Percentiles rank a stretch among this genome's conserved stretches.
These are phyloP conservation scores for Cryptus armator DNA, from an alignment of 2,888 invertebrate genomes.

Conservation along the genomic window DNA sequence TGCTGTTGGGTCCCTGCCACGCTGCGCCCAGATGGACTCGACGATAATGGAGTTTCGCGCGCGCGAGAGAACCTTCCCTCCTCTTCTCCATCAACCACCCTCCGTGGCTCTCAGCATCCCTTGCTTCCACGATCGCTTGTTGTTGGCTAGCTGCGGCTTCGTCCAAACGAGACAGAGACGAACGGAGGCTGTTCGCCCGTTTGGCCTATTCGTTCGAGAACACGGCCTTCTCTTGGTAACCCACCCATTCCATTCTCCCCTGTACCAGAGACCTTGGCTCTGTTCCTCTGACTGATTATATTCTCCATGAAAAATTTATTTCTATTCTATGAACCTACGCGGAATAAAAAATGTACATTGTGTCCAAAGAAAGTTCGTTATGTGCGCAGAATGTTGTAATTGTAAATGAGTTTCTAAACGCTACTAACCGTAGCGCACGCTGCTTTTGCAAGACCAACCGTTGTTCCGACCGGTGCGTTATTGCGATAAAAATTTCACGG, in stretches of 20 bases:
- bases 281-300: slow-evolving; percentile 19
- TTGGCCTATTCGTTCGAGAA: slow-evolving; percentile 15
- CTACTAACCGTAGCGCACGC: neutral
- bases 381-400: neutral
- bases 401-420: neutral
- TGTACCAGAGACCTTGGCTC: slow-evolving; percentile 29
- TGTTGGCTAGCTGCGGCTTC: slow-evolving; percentile 42
- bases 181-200: slow-evolving; percentile 33
- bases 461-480: slow-evolving; percentile 2
- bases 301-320: slow-evolving; percentile 3
- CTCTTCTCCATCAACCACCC: slow-evolving; percentile 45
- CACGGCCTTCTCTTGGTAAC: neutral
- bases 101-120: slow-evolving; percentile 13
- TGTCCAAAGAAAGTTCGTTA: neutral
- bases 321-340: neutral
- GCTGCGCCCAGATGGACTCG: slow-evolving; percentile 65
- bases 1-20: slow-evolving; percentile 38
- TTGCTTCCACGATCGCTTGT: slow-evolving; percentile 24
- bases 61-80: slow-evolving; percentile 33
- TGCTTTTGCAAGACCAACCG: neutral
- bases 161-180: slow-evolving; percentile 66
- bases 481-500: slow-evolving; percentile 1
- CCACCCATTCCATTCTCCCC: slow-evolving; percentile 23
- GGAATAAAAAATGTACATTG: neutral
- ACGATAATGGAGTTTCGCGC: slow-evolving; percentile 75